Evolutionary conservation across 2,888 invertebrate genomes (phyloP).

Genomic region (Sinodicranocentrus sp.): DNA sequence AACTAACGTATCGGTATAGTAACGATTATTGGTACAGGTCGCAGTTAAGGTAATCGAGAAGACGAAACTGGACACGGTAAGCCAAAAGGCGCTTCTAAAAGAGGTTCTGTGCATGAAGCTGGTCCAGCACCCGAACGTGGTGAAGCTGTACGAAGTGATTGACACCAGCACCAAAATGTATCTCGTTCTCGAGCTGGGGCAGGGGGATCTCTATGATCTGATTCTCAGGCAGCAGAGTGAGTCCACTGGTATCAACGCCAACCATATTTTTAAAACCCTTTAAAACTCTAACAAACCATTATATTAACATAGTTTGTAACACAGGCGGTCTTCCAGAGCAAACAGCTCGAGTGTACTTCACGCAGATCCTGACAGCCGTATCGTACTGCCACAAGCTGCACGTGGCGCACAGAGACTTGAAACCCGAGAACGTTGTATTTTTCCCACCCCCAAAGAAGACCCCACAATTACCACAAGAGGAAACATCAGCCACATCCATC

Average conservation of each 20-base stretch:
- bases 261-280: not conserved
- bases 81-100: conserved; percentile 96
- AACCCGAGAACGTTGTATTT: conserved; percentile 99
- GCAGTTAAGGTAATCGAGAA: conserved; percentile 93
- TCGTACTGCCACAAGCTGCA: conserved; percentile 95
- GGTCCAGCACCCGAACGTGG: conserved; percentile 99
- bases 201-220: conserved; percentile 82
- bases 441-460: conserved; percentile 84
- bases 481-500: conserved; percentile 79
- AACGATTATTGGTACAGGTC: conserved; percentile 78
- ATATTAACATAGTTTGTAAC: too few relatives aligned
- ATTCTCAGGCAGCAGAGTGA: conserved; percentile 72
- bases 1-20: not conserved
- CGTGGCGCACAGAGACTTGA: conserved; percentile 94
- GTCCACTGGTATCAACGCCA: not conserved
- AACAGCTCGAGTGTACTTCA: conserved; percentile 94
- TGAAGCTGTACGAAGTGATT: conserved; percentile 98
- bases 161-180: conserved; percentile 99
- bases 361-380: conserved; percentile 97
- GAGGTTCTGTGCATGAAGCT: conserved; percentile 99
- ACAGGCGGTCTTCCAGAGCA: conserved; percentile 88
- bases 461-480: not conserved
- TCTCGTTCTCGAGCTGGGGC: conserved; percentile 97
- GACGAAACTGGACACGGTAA: conserved; percentile 96
- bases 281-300: too few relatives aligned